Base-by-base conservation (phyloP, 2,797 vertebrate species). In the Danio jaintianensis region DNA sequence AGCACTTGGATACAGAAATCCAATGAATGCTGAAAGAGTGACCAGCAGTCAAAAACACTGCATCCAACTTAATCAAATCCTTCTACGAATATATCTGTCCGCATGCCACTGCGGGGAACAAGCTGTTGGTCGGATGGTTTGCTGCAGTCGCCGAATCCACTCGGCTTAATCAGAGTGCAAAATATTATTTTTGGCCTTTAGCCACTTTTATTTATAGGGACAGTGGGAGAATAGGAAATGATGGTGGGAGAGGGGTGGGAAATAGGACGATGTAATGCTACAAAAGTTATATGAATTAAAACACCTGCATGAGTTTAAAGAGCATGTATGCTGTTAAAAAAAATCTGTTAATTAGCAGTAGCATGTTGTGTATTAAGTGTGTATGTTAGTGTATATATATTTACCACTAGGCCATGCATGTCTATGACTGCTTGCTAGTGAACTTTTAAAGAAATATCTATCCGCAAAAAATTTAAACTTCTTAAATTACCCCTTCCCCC, bases 1-100 rank as follows among this genome's bases (percentile, higher is more conserved):
- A 90, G 89, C 89, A 87, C 52, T 56, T 68, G 81, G 85, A 80
- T 86, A 84, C 87, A 91, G 89, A 89, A 93, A 91, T 93, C 90
- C 91, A 90, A 87, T 93, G 88, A 84, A 38, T 68, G 85, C 80
- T 87, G 58, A 22, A 73, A 84, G 82, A 86, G 80, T 84, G 86
- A 84, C 83, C 88, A 87, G 88, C 86, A 66, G 87, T 85, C 86
- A 86, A 89, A 91, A 91, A 86, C 85, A 87, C 85, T 85, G 83
- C 81, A 80, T 69, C 78, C 78, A 87, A 87, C 89, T 92, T 91
- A 88, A 93, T 91, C 87, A 92, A 88, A 89, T 81, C 53, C 70
- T 62, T 66, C 43, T 71, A 79, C 45, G 12, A 68, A 20, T 29
- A 29, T 29, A 53, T 79, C 78, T 80, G 50, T 73, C 42, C 70